Conservation (phyloP, 2,888 invertebrate species). For the Nowickia ferox region DNA sequence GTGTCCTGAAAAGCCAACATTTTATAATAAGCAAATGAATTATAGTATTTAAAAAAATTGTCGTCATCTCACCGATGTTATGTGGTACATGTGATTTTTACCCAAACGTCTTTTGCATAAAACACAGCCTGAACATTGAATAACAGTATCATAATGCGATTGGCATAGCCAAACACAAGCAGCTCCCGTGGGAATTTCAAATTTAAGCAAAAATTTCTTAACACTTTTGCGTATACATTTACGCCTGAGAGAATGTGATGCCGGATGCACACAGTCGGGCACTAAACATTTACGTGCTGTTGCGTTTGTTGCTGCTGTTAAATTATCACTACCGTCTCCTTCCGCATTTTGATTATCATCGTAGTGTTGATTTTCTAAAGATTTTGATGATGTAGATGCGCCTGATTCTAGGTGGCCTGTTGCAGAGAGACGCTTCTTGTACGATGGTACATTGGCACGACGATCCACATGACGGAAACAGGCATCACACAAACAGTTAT, state of each 20-base stretch:
- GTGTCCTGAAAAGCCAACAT: constrained; percentile 83
- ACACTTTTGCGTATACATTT: constrained; percentile 90
- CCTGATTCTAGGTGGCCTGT: constrained; percentile 76
- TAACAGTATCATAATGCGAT: constrained; percentile 88
- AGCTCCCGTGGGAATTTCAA: constrained; percentile 85
- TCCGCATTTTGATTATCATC: constrained; percentile 51
- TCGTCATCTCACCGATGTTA: constrained; percentile 84
- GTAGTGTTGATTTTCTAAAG: constrained; percentile 62
- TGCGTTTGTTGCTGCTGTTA: constrained; percentile 32
- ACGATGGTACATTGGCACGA: constrained; percentile 89
- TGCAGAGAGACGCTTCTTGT: constrained; percentile 85
- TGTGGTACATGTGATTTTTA: constrained; percentile 90
- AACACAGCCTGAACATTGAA: constrained; percentile 90
- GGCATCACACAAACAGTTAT: constrained; percentile 94
- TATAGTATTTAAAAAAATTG: neutral
- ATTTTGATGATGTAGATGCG: constrained; percentile 50
- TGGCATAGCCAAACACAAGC: constrained; percentile 87
- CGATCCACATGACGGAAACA: constrained; percentile 94
- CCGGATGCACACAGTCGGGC: constrained; percentile 85
- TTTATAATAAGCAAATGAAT: neutral
- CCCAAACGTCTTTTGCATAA: constrained; percentile 90
- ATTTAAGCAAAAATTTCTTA: constrained; percentile 86
- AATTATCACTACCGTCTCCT: constrained; percentile 56
- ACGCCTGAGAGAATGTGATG: constrained; percentile 87
- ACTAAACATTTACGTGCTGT: constrained; percentile 85